A percentile compares a stretch with the other conserved stretches of the same genome.
Conservation (phyloP, 2,113 vertebrate genomes). For the Bufo bufo region DNA sequence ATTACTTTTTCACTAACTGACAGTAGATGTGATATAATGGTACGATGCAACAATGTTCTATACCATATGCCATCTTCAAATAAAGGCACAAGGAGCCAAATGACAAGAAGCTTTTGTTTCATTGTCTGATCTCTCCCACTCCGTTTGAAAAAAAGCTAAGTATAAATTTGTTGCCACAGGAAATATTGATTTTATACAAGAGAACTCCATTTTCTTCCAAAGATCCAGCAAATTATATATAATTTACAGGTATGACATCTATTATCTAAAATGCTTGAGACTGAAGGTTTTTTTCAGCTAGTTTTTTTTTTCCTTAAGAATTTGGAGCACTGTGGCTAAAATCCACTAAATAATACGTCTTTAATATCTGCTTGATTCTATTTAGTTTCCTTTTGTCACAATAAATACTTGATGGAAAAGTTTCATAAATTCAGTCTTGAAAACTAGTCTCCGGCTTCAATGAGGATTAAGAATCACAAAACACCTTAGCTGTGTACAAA, state of each 20-base stretch:
- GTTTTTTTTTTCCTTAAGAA: not conserved
- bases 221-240: conserved; percentile 7
- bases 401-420: conserved; percentile 19
- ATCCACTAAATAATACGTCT: conserved; percentile 8
- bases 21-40: not conserved
- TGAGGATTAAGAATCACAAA: not conserved
- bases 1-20: not conserved
- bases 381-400: not conserved
- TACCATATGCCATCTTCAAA: not conserved
- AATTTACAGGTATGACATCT: conserved; percentile 13
- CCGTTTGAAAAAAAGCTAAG: not conserved
- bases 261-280: conserved; percentile 12
- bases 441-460: not conserved
- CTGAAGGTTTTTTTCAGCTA: not conserved
- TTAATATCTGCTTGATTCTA: not conserved
- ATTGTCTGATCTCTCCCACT: not conserved
- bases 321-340: not conserved
- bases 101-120: not conserved
- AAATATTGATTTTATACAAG: conserved; percentile 17
- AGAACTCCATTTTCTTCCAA: conserved; percentile 26
- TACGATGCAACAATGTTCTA: not conserved
- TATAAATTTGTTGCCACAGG: conserved; percentile 11
- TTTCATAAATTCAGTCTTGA: not conserved
- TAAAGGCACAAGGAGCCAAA: not conserved
- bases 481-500: not conserved